Percentiles rank a stretch among this genome's conserved stretches.
Evolutionary conservation across 2,888 invertebrate species (phyloP).

Genomic region (Melanophora roralis): DNA sequence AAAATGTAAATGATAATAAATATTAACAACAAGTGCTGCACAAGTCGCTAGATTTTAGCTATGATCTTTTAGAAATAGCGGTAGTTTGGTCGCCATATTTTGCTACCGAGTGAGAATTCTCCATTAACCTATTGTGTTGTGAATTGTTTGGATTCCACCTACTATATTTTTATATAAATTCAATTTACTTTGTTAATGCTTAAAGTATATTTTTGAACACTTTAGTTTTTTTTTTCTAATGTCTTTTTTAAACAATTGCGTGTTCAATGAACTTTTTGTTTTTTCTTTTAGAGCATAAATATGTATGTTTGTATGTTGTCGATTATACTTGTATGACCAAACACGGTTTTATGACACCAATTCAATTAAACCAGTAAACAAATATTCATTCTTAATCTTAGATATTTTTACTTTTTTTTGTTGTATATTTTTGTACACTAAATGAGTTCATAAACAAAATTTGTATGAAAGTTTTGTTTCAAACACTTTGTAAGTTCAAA

Average conservation of each 20-base stretch:
- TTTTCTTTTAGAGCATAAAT: constrained; percentile 40
- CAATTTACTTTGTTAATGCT: background rate
- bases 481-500: background rate
- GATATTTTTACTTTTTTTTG: background rate
- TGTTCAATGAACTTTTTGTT: constrained; percentile 39
- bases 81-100: too few relatives aligned
- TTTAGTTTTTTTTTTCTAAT: constrained; percentile 1
- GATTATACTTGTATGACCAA: constrained; percentile 33
- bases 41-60: too few relatives aligned
- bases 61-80: too few relatives aligned
- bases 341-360: constrained; percentile 49
- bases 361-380: constrained; percentile 38
- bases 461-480: constrained; percentile 9
- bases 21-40: too few relatives aligned
- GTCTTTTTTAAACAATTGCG: constrained; percentile 34
- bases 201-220: background rate
- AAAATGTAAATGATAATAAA: too few relatives aligned
- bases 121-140: background rate
- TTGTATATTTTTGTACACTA: background rate
- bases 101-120: background rate
- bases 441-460: constrained; percentile 9
- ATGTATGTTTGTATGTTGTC: constrained; percentile 48
- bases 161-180: background rate
- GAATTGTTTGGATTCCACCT: background rate
- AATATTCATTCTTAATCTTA: constrained; percentile 19